Evolutionary conservation across 2,797 vertebrate species (phyloP), one percentile per base, ranked within the genome.

Genomic region (Chanos chanos): DNA sequence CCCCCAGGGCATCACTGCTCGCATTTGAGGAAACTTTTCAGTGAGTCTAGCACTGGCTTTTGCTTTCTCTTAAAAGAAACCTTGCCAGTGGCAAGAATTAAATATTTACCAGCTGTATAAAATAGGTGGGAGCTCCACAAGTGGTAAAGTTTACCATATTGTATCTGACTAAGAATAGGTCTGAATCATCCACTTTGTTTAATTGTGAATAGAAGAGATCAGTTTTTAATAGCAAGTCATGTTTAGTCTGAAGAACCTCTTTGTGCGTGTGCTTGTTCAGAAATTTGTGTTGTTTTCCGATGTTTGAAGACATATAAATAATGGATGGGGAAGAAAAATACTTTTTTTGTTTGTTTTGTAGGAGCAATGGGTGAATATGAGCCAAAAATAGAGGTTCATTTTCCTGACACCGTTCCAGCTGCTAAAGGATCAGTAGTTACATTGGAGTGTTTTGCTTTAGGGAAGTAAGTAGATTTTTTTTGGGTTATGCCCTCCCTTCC

Each of bases 351-450:
- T 76, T 80, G 58, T 68, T 73, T 53, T 52, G 1, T 55, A 98
- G 95, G 95, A 77, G 88, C 92, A 70, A 98, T 98, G 95, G 94
- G 94, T 28, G 94, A 98, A 86, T 98, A 98, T 6, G 95, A 98
- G 82, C 95, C 95, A n/a, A 97, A 97, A 90, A 97, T 98, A 87
- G 95, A 98, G 92, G 93, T 98, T 83, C 87, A 95, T 87, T 97
- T 97, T 81, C 91, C 94, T 61, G 95, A 98, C 83, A 93, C 87
- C 1, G 90, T 98, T 56, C 93, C 93, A 34, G 91, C 93, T 31
- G 92, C 95, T 5, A 96, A 94, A 84, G 95, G 94, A 77, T 93
- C 95, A 34, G 92, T 93, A 63, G 93, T 96, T 81, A 94, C 87
- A 51, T 87, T 98, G 64, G 95, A 98, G 77, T 98, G 95, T 78